phyloP scores from a whole-genome alignment of 2,113 vertebrate genomes.

The Hirundichthys speculiger region DNA sequence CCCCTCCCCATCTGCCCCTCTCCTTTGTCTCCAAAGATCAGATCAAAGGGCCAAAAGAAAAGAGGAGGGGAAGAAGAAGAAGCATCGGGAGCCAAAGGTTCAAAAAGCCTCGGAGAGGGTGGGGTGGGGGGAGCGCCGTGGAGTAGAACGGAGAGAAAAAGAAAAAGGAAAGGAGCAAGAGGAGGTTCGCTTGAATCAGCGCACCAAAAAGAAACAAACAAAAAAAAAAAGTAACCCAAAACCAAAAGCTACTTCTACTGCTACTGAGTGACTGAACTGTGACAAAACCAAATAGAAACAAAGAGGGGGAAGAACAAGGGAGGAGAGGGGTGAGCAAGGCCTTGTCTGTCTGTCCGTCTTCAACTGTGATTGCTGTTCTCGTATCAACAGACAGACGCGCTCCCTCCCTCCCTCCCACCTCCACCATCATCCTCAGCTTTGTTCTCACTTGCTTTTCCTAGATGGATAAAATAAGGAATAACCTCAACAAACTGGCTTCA shows the following conservation, averaged over 20 bases:
- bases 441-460: slow-evolving; percentile 72
- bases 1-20: slow-evolving; percentile 66
- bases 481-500: slow-evolving; percentile 81
- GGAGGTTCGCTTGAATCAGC: slow-evolving; percentile 62
- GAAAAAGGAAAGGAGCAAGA: slow-evolving; percentile 44
- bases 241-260: slow-evolving; percentile 81
- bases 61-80: slow-evolving; percentile 34
- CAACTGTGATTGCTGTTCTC: slow-evolving; percentile 69
- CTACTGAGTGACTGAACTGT: slow-evolving; percentile 77
- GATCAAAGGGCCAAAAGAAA: slow-evolving; percentile 65
- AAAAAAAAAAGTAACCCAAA: slow-evolving; percentile 65
- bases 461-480: slow-evolving; percentile 78
- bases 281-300: slow-evolving; percentile 83
- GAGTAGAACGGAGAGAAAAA: slow-evolving; percentile 13
- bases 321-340: slow-evolving; percentile 25
- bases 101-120: slow-evolving; percentile 31
- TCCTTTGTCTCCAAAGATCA: slow-evolving; percentile 75
- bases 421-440: slow-evolving; percentile 58
- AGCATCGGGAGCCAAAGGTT: slow-evolving; percentile 52
- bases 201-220: slow-evolving; percentile 73
- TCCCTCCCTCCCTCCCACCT: slow-evolving; percentile 60
- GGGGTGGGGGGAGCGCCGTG: slow-evolving; percentile 46
- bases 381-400: slow-evolving; percentile 62
- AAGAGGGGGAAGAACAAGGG: slow-evolving; percentile 69
- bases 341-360: slow-evolving; percentile 62